Base-by-base conservation (phyloP, 2,888 invertebrate genomes). In the Cephonodes hylas region DNA sequence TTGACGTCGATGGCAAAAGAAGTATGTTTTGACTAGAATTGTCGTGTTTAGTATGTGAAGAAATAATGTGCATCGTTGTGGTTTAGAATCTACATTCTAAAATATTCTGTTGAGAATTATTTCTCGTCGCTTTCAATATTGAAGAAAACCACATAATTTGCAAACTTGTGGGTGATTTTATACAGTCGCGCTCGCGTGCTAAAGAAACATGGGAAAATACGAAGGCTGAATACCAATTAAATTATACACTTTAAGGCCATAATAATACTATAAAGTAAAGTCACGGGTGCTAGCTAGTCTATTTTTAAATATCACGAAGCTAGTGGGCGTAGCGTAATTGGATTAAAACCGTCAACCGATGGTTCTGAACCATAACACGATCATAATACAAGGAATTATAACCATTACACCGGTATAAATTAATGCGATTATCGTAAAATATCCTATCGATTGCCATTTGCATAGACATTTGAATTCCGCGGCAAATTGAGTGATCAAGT, bases 321-420 rank as follows among this genome's bases (percentile, higher is more conserved):
- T 18, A 31, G 58, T 59, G 44, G 58, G 58, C 58, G 58, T 59
- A 18, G 4, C 25, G 15, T 59, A 59, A 59, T 59, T 59, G 58
- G 44, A 42, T 59, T 53, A 44, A 57, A 44, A 44, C 44, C 13
- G 58, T 59, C 44, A 58, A 20, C 58, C 58, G 27, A 25, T 59
- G 27, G 44, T 59, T 27, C 15, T 27, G 44, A 4, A 53, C 53
- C 53, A 53, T 53, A 53, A 53, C 53, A 53, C 18, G 27, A 10
- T 10, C 18, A 53, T 53, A 53, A 27, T 53, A 53, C 53, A 27
- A 53, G 27, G 18, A 53, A 53, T 53, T 53, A 53, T 53, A 53
- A 53, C 18, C 31, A 53, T 53, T 53, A 31, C 8, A 10, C 10
- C 5, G 27, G 27, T 53, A 53, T 53, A 44, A 44, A 18, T 44